Base-by-base conservation (phyloP, 2,113 vertebrate genomes). In the Oceanites oceanicus region DNA sequence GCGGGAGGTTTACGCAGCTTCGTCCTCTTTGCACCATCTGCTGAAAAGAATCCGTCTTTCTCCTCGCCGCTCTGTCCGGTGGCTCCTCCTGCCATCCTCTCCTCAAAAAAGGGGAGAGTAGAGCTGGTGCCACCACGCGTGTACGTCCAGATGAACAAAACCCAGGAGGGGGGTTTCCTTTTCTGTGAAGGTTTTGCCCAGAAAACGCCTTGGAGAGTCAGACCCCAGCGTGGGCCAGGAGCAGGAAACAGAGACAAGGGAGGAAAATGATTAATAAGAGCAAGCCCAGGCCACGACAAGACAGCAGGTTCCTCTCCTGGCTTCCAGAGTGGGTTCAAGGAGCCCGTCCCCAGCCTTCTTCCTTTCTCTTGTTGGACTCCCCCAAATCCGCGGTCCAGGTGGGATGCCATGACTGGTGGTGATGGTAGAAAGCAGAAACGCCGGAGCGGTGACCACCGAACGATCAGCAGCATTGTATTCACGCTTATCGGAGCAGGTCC, bases 11-110 rank as follows among this genome's bases (percentile, higher is more conserved):
- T 90, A 83, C 4, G 50, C 86, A 88, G 86, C 89, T 92, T 85
- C 92, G 75, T 94, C 91, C 97, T 96, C 91, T 95, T 92, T 91
- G 72, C 94, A 96, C 90, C 96, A 90, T 95, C 96, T 93, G 87
- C 92, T 80, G 88, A 94, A 92, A 89, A 91, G 74, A 92, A 95
- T 77, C 94, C 3, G 34, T 63, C 96, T 92, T 80, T 88, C 93
- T 88, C 61, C 76, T 65, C 27, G 10, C 67, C 5, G 27, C 53
- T 89, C 86, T 17, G 68, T 56, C 94, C 79, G 6, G 47, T 3
- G 0, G 66, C 81, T 82, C 34, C 74, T 92, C 74, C 86, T 80
- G 86, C 61, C 56, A 76, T 47, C 68, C 67, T 68, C 38, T 26
- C 47, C 62, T 20, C 23, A 9, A 30, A 96, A 88, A 73, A 13